Percentiles rank a stretch among this genome's conserved stretches.
These are phyloP conservation scores for Meleagris gallopavo DNA, from an alignment of 2,113 vertebrate genomes.

Conservation along the genomic window DNA sequence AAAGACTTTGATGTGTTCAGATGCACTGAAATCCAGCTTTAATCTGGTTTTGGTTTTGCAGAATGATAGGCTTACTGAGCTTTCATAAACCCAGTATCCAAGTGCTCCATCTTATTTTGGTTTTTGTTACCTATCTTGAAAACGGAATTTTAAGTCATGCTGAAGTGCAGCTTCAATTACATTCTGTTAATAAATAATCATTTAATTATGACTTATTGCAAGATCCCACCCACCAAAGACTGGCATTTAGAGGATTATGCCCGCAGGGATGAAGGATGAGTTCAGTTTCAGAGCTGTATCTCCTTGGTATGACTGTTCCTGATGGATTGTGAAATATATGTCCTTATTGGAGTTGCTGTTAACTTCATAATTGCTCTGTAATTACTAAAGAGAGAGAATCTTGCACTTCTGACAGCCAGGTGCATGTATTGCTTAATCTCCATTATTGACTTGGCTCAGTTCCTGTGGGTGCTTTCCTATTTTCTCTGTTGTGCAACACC, in stretches of 20 bases:
- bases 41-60: conserved; percentile 8
- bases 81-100: not conserved
- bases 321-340: conserved; percentile 47
- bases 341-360: conserved; percentile 63
- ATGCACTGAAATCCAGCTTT: not conserved
- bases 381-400: conserved; percentile 71
- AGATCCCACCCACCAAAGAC: conserved; percentile 19
- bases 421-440: conserved; percentile 73
- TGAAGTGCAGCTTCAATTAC: conserved; percentile 43
- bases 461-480: conserved; percentile 53
- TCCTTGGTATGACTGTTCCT: conserved; percentile 46
- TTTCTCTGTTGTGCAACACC: conserved; percentile 69
- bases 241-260: conserved; percentile 52
- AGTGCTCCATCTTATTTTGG: not conserved
- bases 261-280: conserved; percentile 30
- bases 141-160: not conserved
- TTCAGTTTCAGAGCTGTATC: conserved; percentile 42
- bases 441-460: conserved; percentile 66
- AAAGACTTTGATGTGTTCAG: not conserved
- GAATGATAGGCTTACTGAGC: not conserved
- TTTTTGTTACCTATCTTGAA: conserved; percentile 7
- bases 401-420: conserved; percentile 68
- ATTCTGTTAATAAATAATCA: conserved; percentile 58
- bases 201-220: conserved; percentile 44
- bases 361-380: conserved; percentile 70